Evolutionary conservation across 1,140 invertebrate species (phyloP), one percentile per base, ranked within the genome.

Genomic region (Macrobrachium nipponense): DNA sequence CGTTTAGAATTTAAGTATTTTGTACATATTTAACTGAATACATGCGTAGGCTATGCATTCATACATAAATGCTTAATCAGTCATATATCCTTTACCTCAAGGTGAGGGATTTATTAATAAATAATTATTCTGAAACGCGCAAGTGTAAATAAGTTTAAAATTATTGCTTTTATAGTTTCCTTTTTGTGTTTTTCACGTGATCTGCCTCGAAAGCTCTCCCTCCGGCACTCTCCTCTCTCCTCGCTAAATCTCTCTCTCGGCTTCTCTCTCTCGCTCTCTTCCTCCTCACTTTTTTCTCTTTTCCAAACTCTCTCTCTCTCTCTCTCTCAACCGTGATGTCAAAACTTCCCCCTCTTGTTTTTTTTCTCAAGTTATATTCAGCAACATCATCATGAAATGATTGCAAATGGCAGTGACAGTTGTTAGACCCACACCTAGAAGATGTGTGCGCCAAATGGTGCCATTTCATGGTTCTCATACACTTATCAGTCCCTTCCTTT

Each of bases 141-240:
- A 36, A 36, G 27, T 1, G 27, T 1, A 36, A 36, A 36, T 36
- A 36, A 36, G 27, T 36, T 36, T 36, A 1, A 36, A 36, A 4
- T 2, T 2, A 36, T 36, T 4, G 27, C 27, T 36, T 36, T 36
- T 36, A 36, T 36, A 36, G 27, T 36, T 36, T 36, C 27, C 1
- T 36, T 36, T 36, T 36, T 4, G 14, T 73, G 17, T 4, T 36
- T 27, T 2, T 73, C 70, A 20, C 5, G 15, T 36, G 17, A 15
- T 73, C 70, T 6, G 14, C n/a, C 44, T 36, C 8, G n/a, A n/a
- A 14, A 10, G 27, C 11, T 76, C 73, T 44, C 43, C 44, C 73
- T 36, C 43, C 44, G 5, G 23, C 73, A 7, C 44, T 51, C 73
- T 76, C 73, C 73, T 43, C 44, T 76, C 44, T 76, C 73, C 43